Base-by-base conservation (phyloP, 2,888 invertebrate species). In the Drosophila mimetica region DNA sequence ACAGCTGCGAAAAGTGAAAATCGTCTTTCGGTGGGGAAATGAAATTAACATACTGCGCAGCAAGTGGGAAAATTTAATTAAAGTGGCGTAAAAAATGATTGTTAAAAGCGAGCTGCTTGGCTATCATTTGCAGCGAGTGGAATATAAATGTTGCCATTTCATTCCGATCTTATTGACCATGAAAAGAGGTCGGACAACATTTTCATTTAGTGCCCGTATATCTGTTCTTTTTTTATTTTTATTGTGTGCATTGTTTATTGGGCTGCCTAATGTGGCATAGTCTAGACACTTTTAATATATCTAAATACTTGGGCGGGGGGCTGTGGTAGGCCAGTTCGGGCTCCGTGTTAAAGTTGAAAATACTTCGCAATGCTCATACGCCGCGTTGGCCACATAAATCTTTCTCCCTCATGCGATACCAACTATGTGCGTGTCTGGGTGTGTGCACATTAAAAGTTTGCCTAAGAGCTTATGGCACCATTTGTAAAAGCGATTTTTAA, bases 401-500 rank as follows among this genome's bases (percentile, higher is more conserved):
- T 85, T 73, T 47, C 57, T 14, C 39, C 42, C 51, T 65, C 36
- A 22, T 53, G 66, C 46, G 42, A 41, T 42, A 34, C 53, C 58
- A 57, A 44, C 73, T 61, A 66, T 39, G 53, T 44, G 36, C 25
- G 32, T 30, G 39, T 41, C 25, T 44, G 30, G 16, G 52, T 42
- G 57, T 71, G 42, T 82, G 86, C 74, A 71, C 87, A 87, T 82
- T 82, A 88, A 88, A 83, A 83, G 81, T 83, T 83, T 86, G 69
- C 79, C 78, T 74, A 71, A 79, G 77, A 87, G 82, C 88, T 82
- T 82, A 82, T 83, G 74, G 77, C 84, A 75, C 84, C 88, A 88
- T 88, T 83, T 86, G 83, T 86, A 77, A 88, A 82, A 88, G 78
- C 86, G 83, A 84, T 83, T 88, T 83, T 83, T 86, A 83, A 83